Conservation (phyloP, 2,113 vertebrate species). For the Pavo muticus region DNA sequence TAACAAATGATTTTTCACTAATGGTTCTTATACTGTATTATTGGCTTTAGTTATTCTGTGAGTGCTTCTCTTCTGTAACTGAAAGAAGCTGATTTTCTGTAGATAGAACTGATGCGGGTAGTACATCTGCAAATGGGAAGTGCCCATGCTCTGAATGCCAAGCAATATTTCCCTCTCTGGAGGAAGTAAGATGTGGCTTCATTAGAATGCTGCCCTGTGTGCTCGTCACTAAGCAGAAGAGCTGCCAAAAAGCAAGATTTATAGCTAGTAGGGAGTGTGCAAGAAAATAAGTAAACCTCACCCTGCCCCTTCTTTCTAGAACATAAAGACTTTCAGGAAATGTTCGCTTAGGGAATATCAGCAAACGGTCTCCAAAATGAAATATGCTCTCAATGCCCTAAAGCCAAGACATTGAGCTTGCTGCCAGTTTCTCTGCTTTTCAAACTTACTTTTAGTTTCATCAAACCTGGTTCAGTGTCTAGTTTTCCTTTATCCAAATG, state of each 20-base stretch:
- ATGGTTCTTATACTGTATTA: background rate
- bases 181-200: rapidly evolving
- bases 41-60: background rate
- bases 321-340: background rate
- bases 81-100: background rate
- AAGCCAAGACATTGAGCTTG: background rate
- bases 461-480: background rate
- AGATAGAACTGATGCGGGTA: background rate
- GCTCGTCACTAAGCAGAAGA: background rate
- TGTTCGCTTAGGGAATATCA: rapidly evolving
- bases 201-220: background rate
- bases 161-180: background rate
- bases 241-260: background rate
- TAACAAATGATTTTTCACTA: background rate
- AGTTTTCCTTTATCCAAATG: background rate
- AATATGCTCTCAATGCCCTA: rapidly evolving
- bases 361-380: background rate
- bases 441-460: background rate
- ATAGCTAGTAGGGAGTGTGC: background rate
- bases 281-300: background rate
- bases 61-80: background rate
- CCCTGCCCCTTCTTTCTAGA: background rate
- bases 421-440: background rate
- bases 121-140: background rate
- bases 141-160: background rate